phyloP scores from a whole-genome alignment of 2,888 invertebrate species.

The Phasia obesa region DNA sequence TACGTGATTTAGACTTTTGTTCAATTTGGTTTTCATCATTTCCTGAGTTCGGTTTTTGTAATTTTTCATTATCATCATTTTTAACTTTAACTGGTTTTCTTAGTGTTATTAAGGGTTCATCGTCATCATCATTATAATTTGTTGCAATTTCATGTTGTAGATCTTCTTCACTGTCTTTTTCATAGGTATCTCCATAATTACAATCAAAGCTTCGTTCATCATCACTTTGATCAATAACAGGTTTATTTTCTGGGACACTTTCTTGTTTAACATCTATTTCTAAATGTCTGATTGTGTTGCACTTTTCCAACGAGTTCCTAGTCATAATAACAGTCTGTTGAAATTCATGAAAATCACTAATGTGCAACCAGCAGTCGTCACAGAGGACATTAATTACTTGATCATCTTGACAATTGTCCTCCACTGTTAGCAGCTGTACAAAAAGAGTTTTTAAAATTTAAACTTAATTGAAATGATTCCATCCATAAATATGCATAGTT shows the following conservation, averaged over 20 bases:
- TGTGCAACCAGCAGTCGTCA: conserved; percentile 57
- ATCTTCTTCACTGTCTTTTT: neutral
- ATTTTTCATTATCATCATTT: neutral
- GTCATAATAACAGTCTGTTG: conserved; percentile 49
- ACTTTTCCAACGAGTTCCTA: conserved; percentile 30
- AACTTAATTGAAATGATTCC: neutral
- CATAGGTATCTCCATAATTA: conserved; percentile 16
- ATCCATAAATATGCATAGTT: neutral
- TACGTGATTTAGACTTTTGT: conserved; percentile 32
- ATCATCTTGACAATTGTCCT: neutral
- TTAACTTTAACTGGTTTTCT: neutral
- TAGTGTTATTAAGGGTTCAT: conserved; percentile 49
- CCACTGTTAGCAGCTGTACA: conserved; percentile 37
- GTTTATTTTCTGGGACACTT: neutral
- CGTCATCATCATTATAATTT: conserved; percentile 12
- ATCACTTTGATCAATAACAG: neutral
- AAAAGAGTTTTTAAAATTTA: neutral
- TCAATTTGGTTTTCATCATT: neutral
- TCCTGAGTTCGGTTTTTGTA: neutral
- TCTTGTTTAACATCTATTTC: conserved; percentile 41
- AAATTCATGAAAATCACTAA: conserved; percentile 62
- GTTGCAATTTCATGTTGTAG: neutral
- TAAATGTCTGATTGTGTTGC: conserved; percentile 9
- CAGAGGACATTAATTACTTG: conserved; percentile 46
- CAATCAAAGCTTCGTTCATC: neutral